Percentiles rank a stretch among this genome's conserved stretches.
These are phyloP conservation scores for Tortrix viridana DNA, from an alignment of 2,888 invertebrate genomes.

Conservation along the genomic window DNA sequence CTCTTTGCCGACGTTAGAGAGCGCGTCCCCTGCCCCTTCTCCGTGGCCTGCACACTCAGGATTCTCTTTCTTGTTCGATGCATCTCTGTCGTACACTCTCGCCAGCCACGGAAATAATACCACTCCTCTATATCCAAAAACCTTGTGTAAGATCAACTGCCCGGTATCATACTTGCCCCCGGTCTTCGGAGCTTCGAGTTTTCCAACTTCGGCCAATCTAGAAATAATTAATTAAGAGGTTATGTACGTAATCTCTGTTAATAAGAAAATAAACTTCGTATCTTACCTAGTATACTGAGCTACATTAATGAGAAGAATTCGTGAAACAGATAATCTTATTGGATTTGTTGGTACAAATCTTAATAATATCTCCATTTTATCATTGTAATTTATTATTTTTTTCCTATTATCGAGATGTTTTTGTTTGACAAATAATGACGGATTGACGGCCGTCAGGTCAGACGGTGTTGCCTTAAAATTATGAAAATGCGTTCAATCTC, in stretches of 20 bases:
- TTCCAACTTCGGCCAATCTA: constrained; percentile 97
- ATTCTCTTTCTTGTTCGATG: constrained; percentile 87
- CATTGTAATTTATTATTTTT: constrained; percentile 70
- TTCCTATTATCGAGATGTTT: constrained; percentile 59
- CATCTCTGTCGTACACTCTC: constrained; percentile 96
- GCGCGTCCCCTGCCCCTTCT: constrained; percentile 65
- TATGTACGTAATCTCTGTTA: constrained; percentile 62
- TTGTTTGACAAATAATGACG: constrained; percentile 60
- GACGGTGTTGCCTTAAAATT: constrained; percentile 14
- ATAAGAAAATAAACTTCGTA: constrained; percentile 31
- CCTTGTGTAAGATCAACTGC: constrained; percentile 96
- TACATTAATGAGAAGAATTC: constrained; percentile 71
- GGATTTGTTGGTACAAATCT: constrained; percentile 73
- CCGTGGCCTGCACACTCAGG: constrained; percentile 57
- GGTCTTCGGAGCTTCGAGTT: constrained; percentile 93
- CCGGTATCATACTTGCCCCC: constrained; percentile 97
- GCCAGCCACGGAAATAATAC: constrained; percentile 98
- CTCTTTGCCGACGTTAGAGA: constrained; percentile 89
- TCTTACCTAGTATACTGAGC: constrained; percentile 76
- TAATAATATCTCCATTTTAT: constrained; percentile 81
- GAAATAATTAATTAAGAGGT: constrained; percentile 56
- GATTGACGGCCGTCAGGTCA: constrained; percentile 18
- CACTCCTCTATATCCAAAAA: constrained; percentile 98
- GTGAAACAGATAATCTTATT: constrained; percentile 67
- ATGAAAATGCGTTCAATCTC: not conserved